Base-by-base conservation (phyloP, 2,888 invertebrate genomes). In the Cordylochernes scorpioides region DNA sequence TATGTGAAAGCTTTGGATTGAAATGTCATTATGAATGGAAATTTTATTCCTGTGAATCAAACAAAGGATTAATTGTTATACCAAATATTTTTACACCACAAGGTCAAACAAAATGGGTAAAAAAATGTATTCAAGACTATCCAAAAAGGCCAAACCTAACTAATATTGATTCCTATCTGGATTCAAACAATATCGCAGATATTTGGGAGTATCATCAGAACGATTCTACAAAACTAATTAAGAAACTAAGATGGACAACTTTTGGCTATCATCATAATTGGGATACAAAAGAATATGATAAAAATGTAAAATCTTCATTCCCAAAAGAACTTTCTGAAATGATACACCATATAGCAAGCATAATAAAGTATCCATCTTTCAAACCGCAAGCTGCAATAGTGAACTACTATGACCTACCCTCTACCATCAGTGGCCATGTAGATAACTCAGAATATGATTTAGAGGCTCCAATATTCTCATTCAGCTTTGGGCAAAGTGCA, bases 231-330 rank as follows among this genome's bases (percentile, higher is more conserved):
- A 24, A 16, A 8, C 24, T 27, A 18, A 12, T 34, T 3, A 9
- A 18, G 3, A 64, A 65, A 45, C 50, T 97, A 43, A 59, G 94
- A 44, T 97, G 97, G 97, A 67, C 73, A 2, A 97, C 94, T 0
- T 54, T 94, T 18, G 97, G 97, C 9, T 91, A 88, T 50, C 94
- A 97, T 55, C 88, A 97, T 54, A 70, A 97, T 51, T 97, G 97
- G 94, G 70, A 84, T 46, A 74, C 78, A 30, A 97, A 94, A 63
- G 67, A 71, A 57, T 57, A 42, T 25, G 12, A 30, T 6, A 29
- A 37, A 3, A 16, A 33, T 8, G 29, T 34, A 5, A 37, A 43
- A 15, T 34, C 41, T 8, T 30, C 31, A 3, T 33, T 52, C 19
- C 52, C 52, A 2, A 16, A 19, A n/a, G 29, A 33, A 17, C 25